Conservation (phyloP, 2,113 vertebrate species). For the Nibea albiflora region DNA sequence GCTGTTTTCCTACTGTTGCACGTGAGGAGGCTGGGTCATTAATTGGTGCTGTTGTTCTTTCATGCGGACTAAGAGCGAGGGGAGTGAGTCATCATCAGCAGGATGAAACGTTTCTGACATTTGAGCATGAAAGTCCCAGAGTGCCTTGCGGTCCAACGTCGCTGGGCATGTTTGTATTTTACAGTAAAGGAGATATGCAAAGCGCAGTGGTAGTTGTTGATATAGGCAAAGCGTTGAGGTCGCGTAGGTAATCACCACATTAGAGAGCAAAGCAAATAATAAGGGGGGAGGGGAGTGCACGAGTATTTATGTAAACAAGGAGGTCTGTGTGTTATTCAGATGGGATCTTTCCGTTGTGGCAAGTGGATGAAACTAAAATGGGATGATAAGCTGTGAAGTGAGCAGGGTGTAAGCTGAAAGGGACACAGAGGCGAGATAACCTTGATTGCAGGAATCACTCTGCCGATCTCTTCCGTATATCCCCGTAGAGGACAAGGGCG, state of each 20-base stretch:
- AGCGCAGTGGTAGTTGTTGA: slow-evolving; percentile 20
- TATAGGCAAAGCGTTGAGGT: slow-evolving; percentile 13
- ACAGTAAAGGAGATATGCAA: slow-evolving; percentile 57
- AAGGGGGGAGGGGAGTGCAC: not conserved
- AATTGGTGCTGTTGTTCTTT: slow-evolving; percentile 73
- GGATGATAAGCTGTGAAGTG: slow-evolving; percentile 38
- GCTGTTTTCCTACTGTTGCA: slow-evolving; percentile 51
- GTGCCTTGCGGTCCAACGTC: slow-evolving; percentile 67
- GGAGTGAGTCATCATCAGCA: slow-evolving; percentile 80
- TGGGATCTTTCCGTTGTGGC: slow-evolving; percentile 37
- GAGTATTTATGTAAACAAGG: slow-evolving; percentile 54
- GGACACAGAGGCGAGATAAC: slow-evolving; percentile 58
- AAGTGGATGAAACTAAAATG: slow-evolving; percentile 49
- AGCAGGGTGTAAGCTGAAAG: slow-evolving; percentile 45
- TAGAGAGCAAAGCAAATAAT: slow-evolving; percentile 30
- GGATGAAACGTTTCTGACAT: slow-evolving; percentile 83
- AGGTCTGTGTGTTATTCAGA: slow-evolving; percentile 35
- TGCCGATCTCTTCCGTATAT: slow-evolving; percentile 52
- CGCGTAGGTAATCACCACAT: not conserved
- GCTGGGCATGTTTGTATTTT: slow-evolving; percentile 64
- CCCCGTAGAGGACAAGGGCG: slow-evolving; percentile 46
- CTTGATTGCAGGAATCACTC: slow-evolving; percentile 65
- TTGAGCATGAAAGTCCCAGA: slow-evolving; percentile 81
- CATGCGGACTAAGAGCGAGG: slow-evolving; percentile 71
- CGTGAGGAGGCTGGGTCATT: slow-evolving; percentile 67